phyloP scores from a whole-genome alignment of 2,797 vertebrate species.

The Tinamus major region DNA sequence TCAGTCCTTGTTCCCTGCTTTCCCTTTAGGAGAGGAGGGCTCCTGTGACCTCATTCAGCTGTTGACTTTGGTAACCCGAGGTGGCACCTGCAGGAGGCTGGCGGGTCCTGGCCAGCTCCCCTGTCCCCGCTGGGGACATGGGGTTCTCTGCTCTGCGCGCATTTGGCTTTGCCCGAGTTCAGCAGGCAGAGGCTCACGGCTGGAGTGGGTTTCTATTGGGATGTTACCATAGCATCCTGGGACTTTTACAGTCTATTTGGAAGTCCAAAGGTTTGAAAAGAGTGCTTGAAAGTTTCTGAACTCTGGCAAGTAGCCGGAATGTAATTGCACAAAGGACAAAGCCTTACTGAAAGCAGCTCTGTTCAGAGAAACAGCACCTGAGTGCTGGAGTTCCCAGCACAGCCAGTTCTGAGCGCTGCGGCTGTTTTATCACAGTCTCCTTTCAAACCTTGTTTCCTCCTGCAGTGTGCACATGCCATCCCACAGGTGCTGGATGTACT shows the following conservation, averaged over 20 bases:
- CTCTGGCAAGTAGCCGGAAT: constrained; percentile 59
- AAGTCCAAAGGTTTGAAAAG: constrained; percentile 74
- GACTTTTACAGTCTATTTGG: constrained; percentile 65
- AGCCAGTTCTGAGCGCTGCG: constrained; percentile 3
- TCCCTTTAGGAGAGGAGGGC: neutral
- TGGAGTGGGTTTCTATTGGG: constrained; percentile 47
- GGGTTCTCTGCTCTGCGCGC: neutral
- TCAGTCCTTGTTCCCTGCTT: neutral
- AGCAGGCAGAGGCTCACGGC: constrained; percentile 43
- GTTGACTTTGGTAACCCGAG: neutral
- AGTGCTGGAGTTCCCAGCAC: constrained; percentile 27
- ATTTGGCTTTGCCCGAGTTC: constrained; percentile 33
- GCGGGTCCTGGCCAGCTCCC: constrained; percentile 29
- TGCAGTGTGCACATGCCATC: neutral
- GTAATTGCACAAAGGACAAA: constrained; percentile 73
- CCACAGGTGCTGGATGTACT: neutral
- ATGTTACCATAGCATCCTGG: constrained; percentile 70
- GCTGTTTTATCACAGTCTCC: neutral
- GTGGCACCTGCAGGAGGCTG: constrained; percentile 18
- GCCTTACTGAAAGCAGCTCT: constrained; percentile 47
- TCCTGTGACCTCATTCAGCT: neutral
- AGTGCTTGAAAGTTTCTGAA: constrained; percentile 75
- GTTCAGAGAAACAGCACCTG: constrained; percentile 57
- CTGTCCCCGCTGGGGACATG: neutral
- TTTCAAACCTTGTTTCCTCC: neutral